Percentiles rank a stretch among this genome's conserved stretches.
Evolutionary conservation across 2,888 invertebrate genomes (phyloP).

Genomic region (Anoplius nigerrimus): DNA sequence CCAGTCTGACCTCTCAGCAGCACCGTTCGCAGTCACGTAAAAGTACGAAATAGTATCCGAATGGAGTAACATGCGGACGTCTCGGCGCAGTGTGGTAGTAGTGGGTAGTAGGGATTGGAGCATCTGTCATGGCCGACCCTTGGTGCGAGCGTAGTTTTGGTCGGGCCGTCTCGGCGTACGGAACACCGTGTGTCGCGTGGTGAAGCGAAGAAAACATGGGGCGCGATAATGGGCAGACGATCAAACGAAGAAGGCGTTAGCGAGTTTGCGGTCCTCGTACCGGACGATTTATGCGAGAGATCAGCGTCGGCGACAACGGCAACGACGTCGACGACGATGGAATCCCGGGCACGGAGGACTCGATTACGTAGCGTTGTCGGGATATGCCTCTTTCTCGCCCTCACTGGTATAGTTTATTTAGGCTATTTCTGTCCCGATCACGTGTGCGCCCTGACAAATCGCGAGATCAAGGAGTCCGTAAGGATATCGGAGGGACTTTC

Average conservation of each 20-base stretch:
- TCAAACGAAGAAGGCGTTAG: conserved; percentile 62
- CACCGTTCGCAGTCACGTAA: background rate
- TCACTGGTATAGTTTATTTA: conserved; percentile 91
- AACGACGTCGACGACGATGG: conserved; percentile 77
- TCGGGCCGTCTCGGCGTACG: conserved; percentile 41
- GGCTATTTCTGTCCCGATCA: conserved; percentile 94
- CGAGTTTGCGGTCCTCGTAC: conserved; percentile 59
- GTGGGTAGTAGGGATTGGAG: conserved; percentile 37
- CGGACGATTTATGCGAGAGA: conserved; percentile 55
- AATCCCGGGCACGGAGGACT: conserved; percentile 84
- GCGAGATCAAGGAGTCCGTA: conserved; percentile 75
- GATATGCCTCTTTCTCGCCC: conserved; percentile 87
- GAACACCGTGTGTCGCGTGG: conserved; percentile 30
- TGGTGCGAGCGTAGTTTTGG: conserved; percentile 45
- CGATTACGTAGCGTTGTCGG: conserved; percentile 85
- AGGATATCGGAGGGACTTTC: conserved; percentile 63
- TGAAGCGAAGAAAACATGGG: conserved; percentile 45
- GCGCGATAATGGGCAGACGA: conserved; percentile 65
- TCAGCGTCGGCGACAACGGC: conserved; percentile 31
- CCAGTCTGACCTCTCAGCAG: too few relatives aligned
- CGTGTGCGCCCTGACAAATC: conserved; percentile 85
- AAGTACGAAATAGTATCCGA: background rate
- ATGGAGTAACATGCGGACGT: conserved; percentile 2
- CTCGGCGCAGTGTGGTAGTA: conserved; percentile 4
- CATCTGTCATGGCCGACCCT: conserved; percentile 51